Base-by-base conservation (phyloP, 2,888 invertebrate species). In the Pterostichus madidus region DNA sequence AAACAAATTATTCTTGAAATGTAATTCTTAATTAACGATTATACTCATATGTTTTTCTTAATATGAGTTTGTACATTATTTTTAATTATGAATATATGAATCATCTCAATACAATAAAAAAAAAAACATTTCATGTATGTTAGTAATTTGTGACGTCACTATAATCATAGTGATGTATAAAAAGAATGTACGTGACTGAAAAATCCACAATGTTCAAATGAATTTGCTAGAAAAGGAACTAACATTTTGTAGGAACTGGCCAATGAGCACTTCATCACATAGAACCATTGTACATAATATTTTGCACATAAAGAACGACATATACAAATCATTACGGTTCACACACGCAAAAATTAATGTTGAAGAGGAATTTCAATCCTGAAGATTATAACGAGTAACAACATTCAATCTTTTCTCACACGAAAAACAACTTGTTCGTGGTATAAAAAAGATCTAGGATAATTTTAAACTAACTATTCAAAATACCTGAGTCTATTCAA, bases 1-100 rank as follows among this genome's bases (percentile, higher is more conserved):
- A 79, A 64, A 79, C 44, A 79, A 79, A 56, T 17, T 39, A 64
- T 49, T 15, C 44, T 64, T 68, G 64, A 79, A 79, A 79, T 68
- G 61, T 61, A 79, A 79, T 79, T 79, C 79, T 79, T 79, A 79
- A 79, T 79, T 68, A 79, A 79, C 61, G 61, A 49, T 79, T 79
- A 79, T 64, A 79, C 79, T 79, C 79, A 79, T 49, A 64, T n/a
- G 79, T 79, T 68, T 79, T 79, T 79, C 44, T 44, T 32, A 64
- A 68, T 68, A 49, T 79, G 79, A 79, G 79, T 79, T 61, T 79
- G 64, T 79, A 79, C 79, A 79, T 64, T 64, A 79, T 49, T 79
- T 76, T 79, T 79, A 79, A 24, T 64, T 64, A 79, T 44, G 61
- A 7, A 68, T 79, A n/a, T 79, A 49, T 44, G 77, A 10, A 59